Evolutionary conservation across 2,797 vertebrate genomes (phyloP).

Genomic region (Hydrolagus colliei): DNA sequence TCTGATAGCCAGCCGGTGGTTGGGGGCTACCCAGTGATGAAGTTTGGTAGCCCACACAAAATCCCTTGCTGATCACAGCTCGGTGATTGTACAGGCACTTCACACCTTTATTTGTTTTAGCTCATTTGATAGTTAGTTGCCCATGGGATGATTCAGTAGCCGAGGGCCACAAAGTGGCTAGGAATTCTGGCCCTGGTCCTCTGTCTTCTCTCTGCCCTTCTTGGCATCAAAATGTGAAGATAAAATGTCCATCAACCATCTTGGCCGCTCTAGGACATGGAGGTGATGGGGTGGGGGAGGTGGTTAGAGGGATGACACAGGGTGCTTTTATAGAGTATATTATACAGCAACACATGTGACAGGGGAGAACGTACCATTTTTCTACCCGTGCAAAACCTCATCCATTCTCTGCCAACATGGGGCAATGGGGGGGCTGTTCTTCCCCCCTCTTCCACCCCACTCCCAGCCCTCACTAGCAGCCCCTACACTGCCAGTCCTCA

Average conservation of each 20-base stretch:
- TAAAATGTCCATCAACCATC: conserved; percentile 12
- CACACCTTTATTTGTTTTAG: neutral
- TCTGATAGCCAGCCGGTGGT: too few species aligned
- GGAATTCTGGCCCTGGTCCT: neutral
- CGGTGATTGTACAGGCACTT: neutral
- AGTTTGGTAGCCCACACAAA: neutral
- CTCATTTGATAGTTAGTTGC: neutral
- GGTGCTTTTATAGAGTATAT: too few species aligned
- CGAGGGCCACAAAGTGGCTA: neutral
- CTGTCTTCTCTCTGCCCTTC: conserved; percentile 1
- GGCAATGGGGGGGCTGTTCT: too few species aligned
- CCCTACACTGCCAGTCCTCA: too few species aligned
- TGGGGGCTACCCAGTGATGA: neutral
- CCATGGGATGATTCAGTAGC: neutral
- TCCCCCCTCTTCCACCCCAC: too few species aligned
- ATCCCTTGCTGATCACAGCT: neutral
- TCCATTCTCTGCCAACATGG: too few species aligned
- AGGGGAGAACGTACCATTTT: neutral
- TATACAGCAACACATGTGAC: too few species aligned
- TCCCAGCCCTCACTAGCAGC: too few species aligned
- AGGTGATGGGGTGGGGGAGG: neutral
- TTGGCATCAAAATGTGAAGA: neutral
- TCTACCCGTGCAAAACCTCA: neutral
- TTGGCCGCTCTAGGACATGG: neutral
- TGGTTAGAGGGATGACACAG: too few species aligned